These are phyloP conservation scores for Euplexia lucipara DNA, from an alignment of 2,888 invertebrate species.

Conservation along the genomic window DNA sequence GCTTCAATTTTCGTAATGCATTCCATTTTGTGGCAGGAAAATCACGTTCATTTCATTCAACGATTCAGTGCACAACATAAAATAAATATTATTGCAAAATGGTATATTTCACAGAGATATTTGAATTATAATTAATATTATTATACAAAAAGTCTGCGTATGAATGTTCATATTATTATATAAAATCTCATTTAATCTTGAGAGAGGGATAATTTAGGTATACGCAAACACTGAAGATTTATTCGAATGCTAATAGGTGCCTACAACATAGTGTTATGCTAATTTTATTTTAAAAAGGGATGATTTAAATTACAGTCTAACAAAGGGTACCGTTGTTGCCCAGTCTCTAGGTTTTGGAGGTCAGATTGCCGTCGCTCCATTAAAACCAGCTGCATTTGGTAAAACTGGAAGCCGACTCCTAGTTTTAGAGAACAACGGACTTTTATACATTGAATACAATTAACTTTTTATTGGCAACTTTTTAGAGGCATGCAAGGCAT, in stretches of 20 bases:
- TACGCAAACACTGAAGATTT: slow-evolving; percentile 3
- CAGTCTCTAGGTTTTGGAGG: no score
- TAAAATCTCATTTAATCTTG: slow-evolving; percentile 28
- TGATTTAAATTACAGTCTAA: neutral
- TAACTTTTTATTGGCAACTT: no score
- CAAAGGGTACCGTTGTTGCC: no score
- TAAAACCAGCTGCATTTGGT: no score
- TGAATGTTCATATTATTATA: slow-evolving; percentile 17
- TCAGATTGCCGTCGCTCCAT: no score
- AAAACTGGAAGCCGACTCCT: no score
- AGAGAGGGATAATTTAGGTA: neutral
- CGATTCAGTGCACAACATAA: slow-evolving; percentile 11
- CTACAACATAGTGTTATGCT: neutral
- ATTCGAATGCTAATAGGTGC: neutral
- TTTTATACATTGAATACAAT: no score
- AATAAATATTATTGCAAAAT: slow-evolving; percentile 41
- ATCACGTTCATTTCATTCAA: slow-evolving; percentile 27
- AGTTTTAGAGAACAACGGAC: no score
- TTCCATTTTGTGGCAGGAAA: slow-evolving; percentile 42
- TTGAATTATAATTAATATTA: slow-evolving; percentile 27
- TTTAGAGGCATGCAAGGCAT: no score
- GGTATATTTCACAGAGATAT: slow-evolving; percentile 13
- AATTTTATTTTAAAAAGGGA: slow-evolving; percentile 2
- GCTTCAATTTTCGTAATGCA: slow-evolving; percentile 24
- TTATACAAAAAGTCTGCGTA: neutral